These are phyloP conservation scores for Amphimallon solstitiale DNA, from an alignment of 2,888 invertebrate genomes.

Conservation along the genomic window DNA sequence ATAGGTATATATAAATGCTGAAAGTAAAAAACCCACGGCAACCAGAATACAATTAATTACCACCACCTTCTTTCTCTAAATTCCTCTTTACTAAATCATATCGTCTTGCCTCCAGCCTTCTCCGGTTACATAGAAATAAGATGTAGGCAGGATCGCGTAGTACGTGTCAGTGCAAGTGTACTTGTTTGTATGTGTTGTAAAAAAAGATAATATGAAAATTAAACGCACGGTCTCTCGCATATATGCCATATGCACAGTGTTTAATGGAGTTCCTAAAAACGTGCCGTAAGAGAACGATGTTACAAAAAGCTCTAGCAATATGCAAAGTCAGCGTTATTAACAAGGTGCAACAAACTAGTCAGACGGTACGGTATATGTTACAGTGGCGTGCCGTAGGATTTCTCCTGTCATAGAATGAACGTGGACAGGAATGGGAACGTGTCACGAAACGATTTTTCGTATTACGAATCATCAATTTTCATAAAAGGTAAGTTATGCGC, in stretches of 20 bases:
- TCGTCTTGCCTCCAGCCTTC: too few relatives aligned
- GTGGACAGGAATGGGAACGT: neutral
- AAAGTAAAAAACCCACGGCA: neutral
- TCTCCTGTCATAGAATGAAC: constrained; percentile 6
- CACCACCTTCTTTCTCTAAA: constrained; percentile 42
- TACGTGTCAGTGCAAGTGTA: neutral
- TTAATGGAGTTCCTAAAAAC: constrained; percentile 59
- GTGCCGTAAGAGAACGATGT: constrained; percentile 51
- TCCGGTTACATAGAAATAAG: too few relatives aligned
- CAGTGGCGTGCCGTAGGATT: constrained; percentile 49
- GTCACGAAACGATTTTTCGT: constrained; percentile 18
- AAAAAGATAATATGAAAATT: constrained; percentile 57
- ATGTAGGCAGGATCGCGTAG: too few relatives aligned
- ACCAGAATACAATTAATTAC: constrained; percentile 50
- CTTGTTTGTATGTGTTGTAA: constrained; percentile 2
- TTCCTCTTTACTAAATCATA: too few relatives aligned
- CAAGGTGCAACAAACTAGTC: constrained; percentile 62
- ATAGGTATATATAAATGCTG: too few relatives aligned
- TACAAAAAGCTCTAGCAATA: constrained; percentile 58
- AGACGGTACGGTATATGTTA: constrained; percentile 41
- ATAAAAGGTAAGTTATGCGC: neutral
- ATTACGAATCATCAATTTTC: neutral
- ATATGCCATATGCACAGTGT: constrained; percentile 57
- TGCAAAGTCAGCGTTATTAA: constrained; percentile 64
- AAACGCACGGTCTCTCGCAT: constrained; percentile 54